Evolutionary conservation across 2,888 invertebrate species (phyloP).

Genomic region (Altica lythri): DNA sequence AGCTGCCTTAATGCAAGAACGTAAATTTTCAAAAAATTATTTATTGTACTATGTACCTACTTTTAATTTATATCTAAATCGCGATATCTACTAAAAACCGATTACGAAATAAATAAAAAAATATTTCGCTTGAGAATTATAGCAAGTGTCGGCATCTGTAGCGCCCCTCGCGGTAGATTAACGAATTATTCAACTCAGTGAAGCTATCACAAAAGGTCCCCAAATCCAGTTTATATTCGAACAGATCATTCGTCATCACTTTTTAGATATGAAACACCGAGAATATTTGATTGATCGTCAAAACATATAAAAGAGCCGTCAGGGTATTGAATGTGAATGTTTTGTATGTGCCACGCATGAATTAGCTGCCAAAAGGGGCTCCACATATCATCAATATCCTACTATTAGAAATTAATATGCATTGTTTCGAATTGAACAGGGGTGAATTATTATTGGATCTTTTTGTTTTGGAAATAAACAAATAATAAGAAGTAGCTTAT

Average conservation of each 20-base stretch:
- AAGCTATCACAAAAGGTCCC: conserved; percentile 48
- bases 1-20: too few relatives aligned
- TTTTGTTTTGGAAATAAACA: too few relatives aligned
- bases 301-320: conserved; percentile 52
- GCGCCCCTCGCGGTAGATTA: conserved; percentile 52
- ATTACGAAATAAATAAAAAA: too few relatives aligned
- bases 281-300: conserved; percentile 51
- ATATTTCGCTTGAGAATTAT: conserved; percentile 52
- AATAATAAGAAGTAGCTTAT: too few relatives aligned
- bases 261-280: conserved; percentile 30
- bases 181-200: conserved; percentile 55
- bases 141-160: conserved; percentile 50
- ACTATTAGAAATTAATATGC: conserved; percentile 50
- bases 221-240: conserved; percentile 17
- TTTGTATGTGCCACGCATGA: conserved; percentile 50
- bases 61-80: too few relatives aligned
- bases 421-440: conserved; percentile 42
- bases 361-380: conserved; percentile 50
- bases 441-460: conserved; percentile 27
- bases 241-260: conserved; percentile 34
- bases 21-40: too few relatives aligned
- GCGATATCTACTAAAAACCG: too few relatives aligned
- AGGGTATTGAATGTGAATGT: conserved; percentile 53
- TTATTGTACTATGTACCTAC: too few relatives aligned
- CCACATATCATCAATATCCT: conserved; percentile 48